Base-by-base conservation (phyloP, 2,888 invertebrate species). In the Carterocephalus palaemon region DNA sequence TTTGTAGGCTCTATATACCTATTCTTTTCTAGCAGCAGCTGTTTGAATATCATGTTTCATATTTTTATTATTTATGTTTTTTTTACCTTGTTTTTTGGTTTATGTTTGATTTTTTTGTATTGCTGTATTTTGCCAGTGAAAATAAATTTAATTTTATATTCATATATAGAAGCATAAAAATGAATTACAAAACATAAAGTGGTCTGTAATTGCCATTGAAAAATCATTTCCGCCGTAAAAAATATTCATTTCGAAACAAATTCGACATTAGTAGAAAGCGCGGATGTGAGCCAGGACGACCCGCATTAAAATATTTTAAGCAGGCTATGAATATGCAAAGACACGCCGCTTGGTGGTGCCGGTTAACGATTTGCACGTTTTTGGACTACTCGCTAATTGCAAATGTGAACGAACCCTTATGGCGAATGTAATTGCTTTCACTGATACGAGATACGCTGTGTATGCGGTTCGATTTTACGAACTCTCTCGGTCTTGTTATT, bases 281-380 rank as follows among this genome's bases (percentile, higher is more conserved):
- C 75, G 75, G 75, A 67, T 69, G 70, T 64, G 67, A 58, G 70
- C 59, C 68, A 68, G 75, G 75, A 65, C 72, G 75, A 75, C 70
- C 75, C 75, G 74, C 77, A 81, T 85, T 85, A 85, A 85, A 85
- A 85, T 85, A 85, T 85, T 85, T 83, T 85, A 85, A 85, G 73
- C 75, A 85, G 85, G 79, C 81, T 76, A 85, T 85, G 85, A 86
- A 86, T 86, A 86, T 86, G 85, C 85, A 83, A 76, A 75, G 81
- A 78, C 85, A 86, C 85, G 85, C 64, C 75, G 63, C 77, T 67
- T 75, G 67, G 69, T 69, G 75, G 70, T 64, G 74, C 72, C 62
- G 77, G 77, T 73, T 84, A 84, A 82, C 85, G 85, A 84, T 85
- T 85, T 75, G 82, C 85, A 84, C 85, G 85, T 82, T 85, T 85